Base-by-base conservation (phyloP, 2,888 invertebrate genomes). In the Tribolium freemani region DNA sequence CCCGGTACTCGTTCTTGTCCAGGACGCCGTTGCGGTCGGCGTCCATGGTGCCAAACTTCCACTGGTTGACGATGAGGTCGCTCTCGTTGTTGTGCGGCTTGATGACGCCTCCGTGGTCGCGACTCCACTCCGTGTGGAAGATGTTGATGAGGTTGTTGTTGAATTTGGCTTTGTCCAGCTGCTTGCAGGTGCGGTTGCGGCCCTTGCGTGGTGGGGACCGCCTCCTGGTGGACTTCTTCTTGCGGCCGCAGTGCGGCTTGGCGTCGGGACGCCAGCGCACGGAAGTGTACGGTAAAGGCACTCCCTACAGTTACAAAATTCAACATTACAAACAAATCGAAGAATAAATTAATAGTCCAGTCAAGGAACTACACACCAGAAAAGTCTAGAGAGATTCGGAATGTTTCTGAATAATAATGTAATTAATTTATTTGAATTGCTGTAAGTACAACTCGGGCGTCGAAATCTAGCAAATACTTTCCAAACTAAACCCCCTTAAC, bases 1-100 rank as follows among this genome's bases (percentile, higher is more conserved):
- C 79, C n/a, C 93, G 90, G 83, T 96, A 95, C 86, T 98, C 98
- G 51, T 91, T 90, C 81, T 92, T 92, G 84, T 94, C 94, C 80
- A 98, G 87, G 68, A 90, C 88, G 58, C 91, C 91, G 86, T 96
- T 95, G 56, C 89, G 89, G 86, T 98, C 94, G 74, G 88, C 88
- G 86, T 98, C 98, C 80, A 98, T 89, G 74, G 92, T 91, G 20
- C 90, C 87, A 85, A 98, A 98, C 87, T 98, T 97, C 98, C 98
- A 98, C 76, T 93, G 92, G 9, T 96, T 88, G 0, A 96, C 93
- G 9, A 85, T 82, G 11, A 87, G 85, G 21, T 91, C 90, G 8
- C 81, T 82, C 11, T 85, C 84, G 30, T 83, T 82, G 58, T 76
- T 78, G 2, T 79, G 79, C 56, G 75, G 76, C 53, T n/a, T 72